A percentile compares a stretch with the other conserved stretches of the same genome.
These are phyloP conservation scores for Labrus mixtus DNA, from an alignment of 2,113 vertebrate genomes.

Conservation along the genomic window DNA sequence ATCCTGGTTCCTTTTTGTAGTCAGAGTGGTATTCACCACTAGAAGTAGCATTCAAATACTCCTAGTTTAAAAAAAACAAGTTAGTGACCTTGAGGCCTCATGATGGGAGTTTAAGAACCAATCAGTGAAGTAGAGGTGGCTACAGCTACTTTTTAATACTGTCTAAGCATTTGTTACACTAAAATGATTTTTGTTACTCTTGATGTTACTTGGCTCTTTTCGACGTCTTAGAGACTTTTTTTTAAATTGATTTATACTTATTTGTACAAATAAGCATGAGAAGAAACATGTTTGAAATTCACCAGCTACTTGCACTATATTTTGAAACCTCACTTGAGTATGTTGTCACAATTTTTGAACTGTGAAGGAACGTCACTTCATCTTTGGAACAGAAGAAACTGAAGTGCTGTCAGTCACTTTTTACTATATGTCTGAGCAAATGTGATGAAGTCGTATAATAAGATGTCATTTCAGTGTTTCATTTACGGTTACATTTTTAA, in stretches of 20 bases:
- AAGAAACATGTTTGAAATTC: neutral
- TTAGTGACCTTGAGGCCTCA: neutral
- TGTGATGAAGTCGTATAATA: neutral
- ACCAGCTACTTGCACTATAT: conserved; percentile 33
- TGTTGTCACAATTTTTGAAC: neutral
- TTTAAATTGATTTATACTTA: neutral
- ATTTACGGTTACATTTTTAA: neutral
- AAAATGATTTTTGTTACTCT: neutral
- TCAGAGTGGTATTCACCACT: too few relatives aligned
- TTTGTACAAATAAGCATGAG: conserved; percentile 7
- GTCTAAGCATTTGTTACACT: conserved; percentile 28
- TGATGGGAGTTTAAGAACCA: neutral
- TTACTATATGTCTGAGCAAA: neutral
- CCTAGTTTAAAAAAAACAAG: too few relatives aligned
- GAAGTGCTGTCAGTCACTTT: neutral
- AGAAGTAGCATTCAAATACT: too few relatives aligned
- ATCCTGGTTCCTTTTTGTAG: too few relatives aligned
- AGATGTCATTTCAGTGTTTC: neutral
- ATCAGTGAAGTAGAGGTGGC: neutral
- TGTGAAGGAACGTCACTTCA: conserved; percentile 27
- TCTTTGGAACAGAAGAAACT: conserved; percentile 8
- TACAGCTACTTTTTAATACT: neutral
- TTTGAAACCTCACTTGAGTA: conserved; percentile 13
- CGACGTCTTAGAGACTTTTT: neutral
- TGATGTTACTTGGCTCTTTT: conserved; percentile 9